phyloP scores from a whole-genome alignment of 2,113 vertebrate species.

The Ardeotis arabs region DNA sequence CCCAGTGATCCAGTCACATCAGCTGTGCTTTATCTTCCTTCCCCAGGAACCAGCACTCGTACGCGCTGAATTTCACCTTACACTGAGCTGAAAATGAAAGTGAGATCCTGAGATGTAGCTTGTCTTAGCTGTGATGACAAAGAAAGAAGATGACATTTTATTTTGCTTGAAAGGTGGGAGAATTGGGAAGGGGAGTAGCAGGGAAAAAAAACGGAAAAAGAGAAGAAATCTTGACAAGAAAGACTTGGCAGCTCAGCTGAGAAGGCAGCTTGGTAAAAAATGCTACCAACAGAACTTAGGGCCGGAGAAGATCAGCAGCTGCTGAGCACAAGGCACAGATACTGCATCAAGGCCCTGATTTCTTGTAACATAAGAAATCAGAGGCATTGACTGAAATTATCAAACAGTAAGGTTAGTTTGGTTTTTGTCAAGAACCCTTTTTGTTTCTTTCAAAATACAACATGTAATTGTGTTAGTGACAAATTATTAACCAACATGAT shows the following conservation, averaged over 20 bases:
- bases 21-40: background rate
- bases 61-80: background rate
- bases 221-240: background rate
- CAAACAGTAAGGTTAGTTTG: background rate
- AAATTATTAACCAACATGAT: fast-evolving
- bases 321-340: background rate
- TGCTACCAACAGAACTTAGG: background rate
- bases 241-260: background rate
- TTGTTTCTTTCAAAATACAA: background rate
- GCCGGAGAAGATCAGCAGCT: background rate
- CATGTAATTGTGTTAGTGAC: no score
- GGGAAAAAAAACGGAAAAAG: background rate
- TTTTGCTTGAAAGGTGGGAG: background rate
- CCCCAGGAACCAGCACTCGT: background rate
- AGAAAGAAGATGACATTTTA: background rate
- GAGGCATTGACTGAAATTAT: background rate
- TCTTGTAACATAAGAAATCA: background rate
- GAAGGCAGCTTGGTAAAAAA: background rate
- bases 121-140: background rate
- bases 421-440: fast-evolving
- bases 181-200: background rate
- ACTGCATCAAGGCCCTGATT: background rate
- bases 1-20: background rate
- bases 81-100: background rate
- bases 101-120: background rate